Percentiles rank a stretch among this genome's conserved stretches.
phyloP scores from a whole-genome alignment of 1,140 invertebrate species.

The Diabrotica undecimpunctata region DNA sequence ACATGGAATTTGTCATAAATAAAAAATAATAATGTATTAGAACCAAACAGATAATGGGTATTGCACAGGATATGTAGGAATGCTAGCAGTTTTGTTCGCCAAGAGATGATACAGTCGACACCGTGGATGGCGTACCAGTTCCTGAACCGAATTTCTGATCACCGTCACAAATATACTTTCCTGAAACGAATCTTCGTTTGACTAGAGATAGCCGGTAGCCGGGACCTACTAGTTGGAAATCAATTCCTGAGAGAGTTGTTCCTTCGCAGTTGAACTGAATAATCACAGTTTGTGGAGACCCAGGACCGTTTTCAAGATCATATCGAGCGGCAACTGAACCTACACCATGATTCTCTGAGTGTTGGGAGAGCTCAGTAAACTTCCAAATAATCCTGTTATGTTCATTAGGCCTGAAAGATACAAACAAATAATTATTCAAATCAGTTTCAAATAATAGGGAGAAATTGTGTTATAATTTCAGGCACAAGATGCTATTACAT shows the following conservation, averaged over 20 bases:
- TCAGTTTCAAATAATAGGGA: neutral
- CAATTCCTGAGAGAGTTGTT: conserved; percentile 87
- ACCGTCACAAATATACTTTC: conserved; percentile 86
- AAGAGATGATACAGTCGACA: conserved; percentile 33
- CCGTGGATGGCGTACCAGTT: conserved; percentile 35
- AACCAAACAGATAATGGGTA: conserved; percentile 24
- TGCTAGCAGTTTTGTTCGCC: conserved; percentile 43
- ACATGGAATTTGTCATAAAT: conserved; percentile 41
- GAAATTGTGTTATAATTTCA: neutral
- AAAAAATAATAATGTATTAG: conserved; percentile 27
- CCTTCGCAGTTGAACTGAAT: conserved; percentile 94
- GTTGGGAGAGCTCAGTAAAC: conserved; percentile 85
- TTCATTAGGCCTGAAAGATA: conserved; percentile 63
- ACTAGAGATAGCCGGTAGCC: conserved; percentile 92
- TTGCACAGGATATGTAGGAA: conserved; percentile 39
- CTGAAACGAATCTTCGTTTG: conserved; percentile 91
- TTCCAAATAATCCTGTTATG: conserved; percentile 85
- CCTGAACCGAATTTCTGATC: conserved; percentile 56
- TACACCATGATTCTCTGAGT: conserved; percentile 82
- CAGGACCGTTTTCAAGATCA: conserved; percentile 77
- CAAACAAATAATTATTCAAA: neutral
- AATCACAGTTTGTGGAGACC: conserved; percentile 76
- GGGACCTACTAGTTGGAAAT: conserved; percentile 83
- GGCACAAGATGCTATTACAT: neutral
- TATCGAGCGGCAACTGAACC: conserved; percentile 88